Base-by-base conservation (phyloP, 2,888 invertebrate species). In the Drosophila tanythrix region DNA sequence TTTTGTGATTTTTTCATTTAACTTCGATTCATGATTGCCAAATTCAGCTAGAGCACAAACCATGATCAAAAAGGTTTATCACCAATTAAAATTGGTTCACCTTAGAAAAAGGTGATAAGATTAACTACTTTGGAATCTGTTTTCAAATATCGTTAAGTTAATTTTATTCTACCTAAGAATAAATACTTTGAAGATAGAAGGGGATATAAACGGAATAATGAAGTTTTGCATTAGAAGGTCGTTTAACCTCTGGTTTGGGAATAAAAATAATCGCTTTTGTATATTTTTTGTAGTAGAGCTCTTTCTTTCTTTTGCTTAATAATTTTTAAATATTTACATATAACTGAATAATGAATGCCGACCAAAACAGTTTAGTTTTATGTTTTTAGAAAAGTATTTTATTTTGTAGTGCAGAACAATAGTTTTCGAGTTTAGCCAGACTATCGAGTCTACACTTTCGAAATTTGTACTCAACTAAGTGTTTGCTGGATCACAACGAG, bases 41-140 rank as follows among this genome's bases (percentile, higher is more conserved):
- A 13, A 50, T 27, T 50, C 10, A 50, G 10, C 27, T 10, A 0
- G 10, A 18, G 27, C 27, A 50, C 18, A 18, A 50, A 50, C 50
- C 50, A 50, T 27, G 2, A 2, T 27, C 27, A 18, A 5, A 27
- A 18, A 10, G 2, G 4, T 2, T 5, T 10, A 18, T 15, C 0
- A 18, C 8, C 8, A 21, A 2, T 10, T 27, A 21, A 18, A 18
- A 27, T 7, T 25, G 3, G 8, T 8, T 21, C 0, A 18, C 3
- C 1, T 50, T 10, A 10, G 27, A 18, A 18, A 21, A 50, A 15
- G 0, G 46, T 21, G 0, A 3, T 21, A 15, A 0, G 2, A 3
- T 15, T 25, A 2, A 15, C 25, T 8, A 21, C 3, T 38, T 10
- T 38, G 18, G 8, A 18, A 38, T 8, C 38, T 38, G 18, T 38